Evolutionary conservation across 2,113 vertebrate genomes (phyloP), one percentile per base, ranked within the genome.

Genomic region (Canis aureus): DNA sequence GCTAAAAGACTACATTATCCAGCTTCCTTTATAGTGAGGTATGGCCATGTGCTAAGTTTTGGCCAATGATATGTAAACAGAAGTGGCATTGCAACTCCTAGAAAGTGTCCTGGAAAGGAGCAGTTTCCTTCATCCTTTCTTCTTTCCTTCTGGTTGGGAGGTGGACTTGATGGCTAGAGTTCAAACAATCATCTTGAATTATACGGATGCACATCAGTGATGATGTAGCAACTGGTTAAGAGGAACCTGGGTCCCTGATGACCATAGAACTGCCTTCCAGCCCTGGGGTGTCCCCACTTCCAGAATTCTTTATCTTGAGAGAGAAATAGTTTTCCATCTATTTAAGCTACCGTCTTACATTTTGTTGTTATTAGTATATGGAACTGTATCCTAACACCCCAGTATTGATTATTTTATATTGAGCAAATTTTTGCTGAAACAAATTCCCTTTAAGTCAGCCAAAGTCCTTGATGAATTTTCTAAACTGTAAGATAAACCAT

Each of bases 331-430:
- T 82, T 93, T 89, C 35, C 17, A 66, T 43, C 29, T 80, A 25
- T 88, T 96, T 83, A 93, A 93, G 29, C 11, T 12, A 53, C 7
- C 35, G 8, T 64, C 38, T 87, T 67, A 59, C 67, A 67, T 88
- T 92, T 59, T 66, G 67, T 93, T 93, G n/a, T 27, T 29, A 67
- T 67, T 76, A 64, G 64, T 85, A 64, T 95, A 43, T 92, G 64
- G 38, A 80, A n/a, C 64, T 93, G 9, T 89, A 93, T 67, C 23
- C 49, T 89, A 66, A 67, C 69, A 89, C 22, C n/a, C 35, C 78
- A 93, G 67, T 38, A 83, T 32, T 59, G 59, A 67, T 93, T 69
- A 76, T 59, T 84, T 90, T 62, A 69, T 91, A 80, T 79, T 90
- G 55, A 85, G 53, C 60, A 93, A 60, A 71, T 60, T 85, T 79